phyloP scores from a whole-genome alignment of 1,140 invertebrate genomes.

The Drosophila tropicalis region DNA sequence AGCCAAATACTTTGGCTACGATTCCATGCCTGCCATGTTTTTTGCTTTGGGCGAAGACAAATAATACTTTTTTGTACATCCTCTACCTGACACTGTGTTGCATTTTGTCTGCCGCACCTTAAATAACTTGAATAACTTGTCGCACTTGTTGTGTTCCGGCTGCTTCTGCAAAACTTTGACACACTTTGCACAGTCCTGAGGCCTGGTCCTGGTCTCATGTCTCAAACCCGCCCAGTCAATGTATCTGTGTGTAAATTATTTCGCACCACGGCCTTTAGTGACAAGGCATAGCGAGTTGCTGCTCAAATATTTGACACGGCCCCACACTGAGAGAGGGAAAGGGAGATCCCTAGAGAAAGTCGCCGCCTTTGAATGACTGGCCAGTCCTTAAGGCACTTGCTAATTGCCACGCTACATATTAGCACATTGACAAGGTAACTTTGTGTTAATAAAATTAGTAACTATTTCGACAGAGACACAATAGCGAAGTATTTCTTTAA shows the following conservation, averaged over 20 bases:
- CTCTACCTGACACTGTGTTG: constrained; percentile 31
- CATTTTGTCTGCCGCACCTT: constrained; percentile 47
- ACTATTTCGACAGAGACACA: neutral
- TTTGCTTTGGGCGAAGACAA: constrained; percentile 45
- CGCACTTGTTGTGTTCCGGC: constrained; percentile 40
- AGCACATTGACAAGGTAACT: neutral
- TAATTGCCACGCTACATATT: neutral
- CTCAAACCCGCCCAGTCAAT: constrained; percentile 2
- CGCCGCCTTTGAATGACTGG: neutral
- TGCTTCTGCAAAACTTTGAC: constrained; percentile 43
- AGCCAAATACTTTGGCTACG: neutral
- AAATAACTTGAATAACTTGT: constrained; percentile 69
- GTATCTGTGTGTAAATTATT: constrained; percentile 17
- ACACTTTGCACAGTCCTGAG: constrained; percentile 28
- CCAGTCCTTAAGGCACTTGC: constrained; percentile 1
- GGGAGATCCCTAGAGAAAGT: neutral
- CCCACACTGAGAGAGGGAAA: neutral
- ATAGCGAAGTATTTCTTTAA: too few species aligned
- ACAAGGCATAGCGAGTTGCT: neutral
- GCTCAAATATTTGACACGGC: constrained; percentile 16
- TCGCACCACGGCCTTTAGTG: constrained; percentile 1
- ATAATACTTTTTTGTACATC: constrained; percentile 59
- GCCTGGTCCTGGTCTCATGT: neutral
- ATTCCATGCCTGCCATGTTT: constrained; percentile 30
- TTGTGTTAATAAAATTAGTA: constrained; percentile 10